These are phyloP conservation scores for Pseudochirops corinnae DNA, from an alignment of 2,797 vertebrate genomes.

Conservation along the genomic window DNA sequence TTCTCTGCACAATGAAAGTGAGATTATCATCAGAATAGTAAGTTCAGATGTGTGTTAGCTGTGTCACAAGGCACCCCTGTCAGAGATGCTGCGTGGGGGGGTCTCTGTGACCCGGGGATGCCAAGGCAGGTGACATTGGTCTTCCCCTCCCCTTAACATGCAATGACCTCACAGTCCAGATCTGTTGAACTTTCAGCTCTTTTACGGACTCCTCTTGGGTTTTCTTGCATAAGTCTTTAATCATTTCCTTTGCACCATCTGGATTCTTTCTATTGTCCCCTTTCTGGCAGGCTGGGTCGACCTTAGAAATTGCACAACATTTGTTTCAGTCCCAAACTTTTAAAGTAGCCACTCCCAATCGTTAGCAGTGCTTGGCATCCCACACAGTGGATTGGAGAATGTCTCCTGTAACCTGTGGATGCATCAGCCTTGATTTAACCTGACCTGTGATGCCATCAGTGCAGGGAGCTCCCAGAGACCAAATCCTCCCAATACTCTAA, in stretches of 20 bases:
- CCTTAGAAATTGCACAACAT: rapidly evolving
- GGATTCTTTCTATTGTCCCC: background rate
- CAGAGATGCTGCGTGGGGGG: background rate
- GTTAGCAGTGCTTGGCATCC: rapidly evolving
- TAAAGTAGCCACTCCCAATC: background rate
- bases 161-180: rapidly evolving
- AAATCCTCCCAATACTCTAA: background rate
- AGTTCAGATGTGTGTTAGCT: background rate
- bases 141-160: background rate
- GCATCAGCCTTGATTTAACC: background rate
- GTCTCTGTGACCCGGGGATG: background rate
- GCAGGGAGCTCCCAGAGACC: background rate
- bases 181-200: rapidly evolving
- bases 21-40: background rate
- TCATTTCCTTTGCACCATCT: background rate
- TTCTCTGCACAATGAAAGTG: background rate
- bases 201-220: rapidly evolving
- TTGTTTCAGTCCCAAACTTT: background rate
- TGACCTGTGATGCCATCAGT: background rate
- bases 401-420: background rate
- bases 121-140: background rate
- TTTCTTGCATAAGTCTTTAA: no score
- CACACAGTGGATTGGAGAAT: background rate
- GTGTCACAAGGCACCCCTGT: background rate
- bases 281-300: background rate